Base-by-base conservation (phyloP, 2,888 invertebrate species). In the Perithous albicinctus region DNA sequence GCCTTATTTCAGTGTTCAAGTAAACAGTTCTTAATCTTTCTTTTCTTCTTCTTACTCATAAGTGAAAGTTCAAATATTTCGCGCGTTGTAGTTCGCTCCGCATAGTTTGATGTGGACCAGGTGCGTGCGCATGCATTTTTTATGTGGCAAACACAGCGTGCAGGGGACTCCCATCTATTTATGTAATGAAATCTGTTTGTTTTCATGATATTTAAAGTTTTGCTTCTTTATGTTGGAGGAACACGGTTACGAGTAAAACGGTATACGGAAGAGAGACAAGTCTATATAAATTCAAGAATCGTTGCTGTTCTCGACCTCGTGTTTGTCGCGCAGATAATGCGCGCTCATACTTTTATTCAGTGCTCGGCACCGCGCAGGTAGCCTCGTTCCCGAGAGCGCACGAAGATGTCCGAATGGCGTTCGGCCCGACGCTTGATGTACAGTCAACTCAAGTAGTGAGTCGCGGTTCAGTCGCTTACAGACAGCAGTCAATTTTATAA, bases 351-450 rank as follows among this genome's bases (percentile, higher is more conserved):
- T 15, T 43, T 43, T 43, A 43, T 43, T 43, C 43, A 1, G 15
- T 43, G 43, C 43, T 43, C 43, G 15, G 15, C n/a, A 15, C 2
- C 43, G n/a, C 43, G 15, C 43, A n/a, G 43, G 43, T 15, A 15
- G 43, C 43, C 43, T 43, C 43, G 43, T 43, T 43, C 43, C 43
- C 15, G 43, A 43, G 43, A 43, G 43, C n/a, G 43, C 43, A n/a
- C 43, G 43, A 43, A 43, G 43, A 43, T 5, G 43, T 43, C 15
- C 43, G 43, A 43, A 43, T n/a, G 43, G 15, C 43, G 43, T n/a
- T 43, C 43, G 43, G 43, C n/a, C 43, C 43, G 43, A 43, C 43
- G 15, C 43, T 43, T 5, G 43, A n/a, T n/a, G 43, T n/a, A n/a
- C 43, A n/a, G 43, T 43, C 43, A 1, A 43, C 43, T 43, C 0